Percentiles rank a stretch among this genome's conserved stretches.
Conservation (phyloP, 1,140 invertebrate species). For the Neodiprion fabricii region DNA sequence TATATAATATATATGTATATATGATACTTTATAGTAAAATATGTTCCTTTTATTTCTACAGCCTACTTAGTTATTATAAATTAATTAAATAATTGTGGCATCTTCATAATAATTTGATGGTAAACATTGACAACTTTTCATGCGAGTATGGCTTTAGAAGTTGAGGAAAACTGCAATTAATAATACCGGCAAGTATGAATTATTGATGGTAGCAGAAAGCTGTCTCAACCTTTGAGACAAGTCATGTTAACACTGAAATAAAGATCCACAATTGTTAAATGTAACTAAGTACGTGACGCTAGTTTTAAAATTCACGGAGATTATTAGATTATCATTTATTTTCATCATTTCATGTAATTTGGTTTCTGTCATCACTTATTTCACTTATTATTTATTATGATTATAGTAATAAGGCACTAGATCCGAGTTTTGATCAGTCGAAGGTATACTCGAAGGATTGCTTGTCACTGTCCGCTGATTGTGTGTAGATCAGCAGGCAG, state of each 20-base stretch:
- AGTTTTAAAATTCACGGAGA: neutral
- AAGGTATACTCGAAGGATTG: neutral
- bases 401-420: conserved; percentile 34
- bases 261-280: conserved; percentile 10
- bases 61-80: neutral
- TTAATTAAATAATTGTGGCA: neutral
- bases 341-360: conserved; percentile 26
- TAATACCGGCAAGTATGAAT: neutral
- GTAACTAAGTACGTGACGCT: conserved; percentile 36
- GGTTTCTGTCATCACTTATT: conserved; percentile 17
- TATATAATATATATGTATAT: neutral
- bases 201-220: too few relatives aligned
- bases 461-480: neutral
- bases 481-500: too few relatives aligned
- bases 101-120: neutral
- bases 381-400: conserved; percentile 1
- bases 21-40: neutral
- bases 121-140: neutral
- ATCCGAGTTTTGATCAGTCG: conserved; percentile 42
- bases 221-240: too few relatives aligned
- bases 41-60: too few relatives aligned
- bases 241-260: neutral
- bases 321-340: conserved; percentile 19
- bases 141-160: neutral
- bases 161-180: neutral